Percentiles rank a stretch among this genome's conserved stretches.
phyloP scores from a whole-genome alignment of 2,113 vertebrate genomes.

The Casuarius casuarius region DNA sequence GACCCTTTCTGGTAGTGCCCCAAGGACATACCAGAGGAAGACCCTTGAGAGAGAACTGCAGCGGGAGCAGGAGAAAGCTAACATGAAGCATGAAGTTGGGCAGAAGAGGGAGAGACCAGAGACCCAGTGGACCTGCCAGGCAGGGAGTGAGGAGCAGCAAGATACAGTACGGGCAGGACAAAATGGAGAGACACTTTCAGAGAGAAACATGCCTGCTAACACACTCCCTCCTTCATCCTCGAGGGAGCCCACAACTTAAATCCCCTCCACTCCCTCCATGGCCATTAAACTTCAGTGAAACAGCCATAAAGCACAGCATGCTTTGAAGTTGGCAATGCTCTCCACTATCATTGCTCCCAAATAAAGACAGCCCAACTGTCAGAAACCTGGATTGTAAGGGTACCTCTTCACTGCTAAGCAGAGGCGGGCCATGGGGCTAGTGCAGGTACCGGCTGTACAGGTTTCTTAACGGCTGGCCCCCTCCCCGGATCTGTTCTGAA shows the following conservation, averaged over 20 bases:
- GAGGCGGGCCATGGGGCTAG: background rate
- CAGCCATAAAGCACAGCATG: background rate
- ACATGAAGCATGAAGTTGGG: accelerated
- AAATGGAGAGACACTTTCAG: background rate
- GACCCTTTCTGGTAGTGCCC: constrained; percentile 17
- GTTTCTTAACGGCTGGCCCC: background rate
- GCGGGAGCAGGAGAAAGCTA: background rate
- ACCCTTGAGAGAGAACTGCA: background rate
- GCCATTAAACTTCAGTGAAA: background rate
- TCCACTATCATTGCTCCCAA: too few species aligned
- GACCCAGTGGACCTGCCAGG: too few species aligned
- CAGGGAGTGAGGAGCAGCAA: background rate
- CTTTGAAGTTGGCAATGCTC: too few species aligned
- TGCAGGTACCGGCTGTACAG: background rate
- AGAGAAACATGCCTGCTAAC: background rate
- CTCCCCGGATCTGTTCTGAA: background rate
- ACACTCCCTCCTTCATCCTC: background rate
- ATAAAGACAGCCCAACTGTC: too few species aligned
- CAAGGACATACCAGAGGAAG: background rate
- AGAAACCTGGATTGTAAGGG: background rate
- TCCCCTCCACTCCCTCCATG: background rate
- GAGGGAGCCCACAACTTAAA: background rate
- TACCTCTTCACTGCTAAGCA: too few species aligned
- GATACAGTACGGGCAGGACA: background rate
- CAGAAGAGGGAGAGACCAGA: background rate